Percentiles rank a stretch among this genome's conserved stretches.
These are phyloP conservation scores for Neolamprologus tretocephalus DNA, from an alignment of 2,113 vertebrate genomes.

Conservation along the genomic window DNA sequence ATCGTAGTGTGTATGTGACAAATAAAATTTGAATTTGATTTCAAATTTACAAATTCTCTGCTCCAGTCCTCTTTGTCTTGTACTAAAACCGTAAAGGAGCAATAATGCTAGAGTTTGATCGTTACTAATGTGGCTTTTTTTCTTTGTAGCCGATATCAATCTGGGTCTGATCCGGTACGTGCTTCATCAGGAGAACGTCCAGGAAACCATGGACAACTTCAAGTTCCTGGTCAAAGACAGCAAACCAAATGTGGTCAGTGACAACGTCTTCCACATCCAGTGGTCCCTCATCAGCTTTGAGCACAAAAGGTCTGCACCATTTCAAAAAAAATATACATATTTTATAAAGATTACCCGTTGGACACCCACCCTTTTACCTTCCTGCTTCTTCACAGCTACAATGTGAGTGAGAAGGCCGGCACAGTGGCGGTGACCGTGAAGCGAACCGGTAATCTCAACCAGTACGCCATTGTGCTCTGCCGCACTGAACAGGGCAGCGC, in stretches of 20 bases:
- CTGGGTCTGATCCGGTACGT: slow-evolving; percentile 87
- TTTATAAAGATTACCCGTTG: fast-evolving
- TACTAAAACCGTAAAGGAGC: not conserved
- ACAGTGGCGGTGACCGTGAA: slow-evolving; percentile 81
- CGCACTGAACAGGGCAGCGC: slow-evolving; percentile 82
- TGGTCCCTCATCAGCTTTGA: slow-evolving; percentile 96
- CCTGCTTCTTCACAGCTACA: slow-evolving; percentile 74
- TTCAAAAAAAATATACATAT: not conserved
- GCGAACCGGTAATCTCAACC: slow-evolving; percentile 87
- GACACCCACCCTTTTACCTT: not conserved
- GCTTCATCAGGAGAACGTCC: slow-evolving; percentile 73
- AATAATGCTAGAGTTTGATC: fast-evolving
- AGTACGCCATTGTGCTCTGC: slow-evolving; percentile 91
- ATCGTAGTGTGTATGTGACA: too few relatives aligned
- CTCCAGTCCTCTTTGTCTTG: not conserved
- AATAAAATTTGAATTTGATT: not conserved
- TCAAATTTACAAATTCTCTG: not conserved
- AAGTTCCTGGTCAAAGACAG: slow-evolving; percentile 93
- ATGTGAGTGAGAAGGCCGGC: slow-evolving; percentile 81
- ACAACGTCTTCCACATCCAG: slow-evolving; percentile 91
- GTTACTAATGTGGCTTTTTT: not conserved
- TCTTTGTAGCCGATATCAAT: slow-evolving; percentile 83
- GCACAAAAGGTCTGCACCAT: slow-evolving; percentile 71
- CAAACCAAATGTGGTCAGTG: slow-evolving; percentile 84
- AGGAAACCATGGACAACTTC: slow-evolving; percentile 84